Conservation (phyloP, 2,888 invertebrate species). For the Chrysomela aeneicollis region DNA sequence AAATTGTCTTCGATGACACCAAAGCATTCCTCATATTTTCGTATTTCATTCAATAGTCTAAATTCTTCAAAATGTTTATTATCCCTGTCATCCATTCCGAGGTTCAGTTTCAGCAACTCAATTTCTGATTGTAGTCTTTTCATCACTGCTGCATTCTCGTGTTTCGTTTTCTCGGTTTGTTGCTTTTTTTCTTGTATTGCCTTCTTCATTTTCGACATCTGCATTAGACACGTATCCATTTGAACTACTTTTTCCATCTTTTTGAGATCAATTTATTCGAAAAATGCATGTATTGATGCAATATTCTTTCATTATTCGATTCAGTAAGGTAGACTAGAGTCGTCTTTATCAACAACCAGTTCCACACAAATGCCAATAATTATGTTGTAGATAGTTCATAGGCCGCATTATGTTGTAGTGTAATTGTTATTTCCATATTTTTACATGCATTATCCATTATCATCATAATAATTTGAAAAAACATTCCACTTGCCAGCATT, state of each 20-base stretch:
- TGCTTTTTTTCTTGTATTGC: not conserved
- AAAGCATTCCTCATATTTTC: not conserved
- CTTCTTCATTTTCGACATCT: not conserved
- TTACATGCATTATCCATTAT: conserved; percentile 5
- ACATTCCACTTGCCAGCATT: not conserved
- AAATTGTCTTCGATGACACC: not conserved
- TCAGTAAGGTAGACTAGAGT: not conserved
- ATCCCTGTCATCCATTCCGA: not conserved
- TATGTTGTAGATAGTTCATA: not conserved
- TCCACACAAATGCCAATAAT: not conserved
- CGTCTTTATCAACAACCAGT: not conserved
- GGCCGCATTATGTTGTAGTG: not conserved
- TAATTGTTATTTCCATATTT: not conserved
- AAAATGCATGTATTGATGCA: not conserved
- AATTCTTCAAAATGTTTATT: not conserved
- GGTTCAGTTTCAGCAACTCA: not conserved
- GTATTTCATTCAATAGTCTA: not conserved
- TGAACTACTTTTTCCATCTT: not conserved
- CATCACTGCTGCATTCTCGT: not conserved
- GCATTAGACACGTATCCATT: not conserved
- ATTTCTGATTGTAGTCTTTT: not conserved
- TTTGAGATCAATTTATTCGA: not conserved
- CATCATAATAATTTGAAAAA: not conserved
- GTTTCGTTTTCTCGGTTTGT: not conserved
- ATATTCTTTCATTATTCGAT: not conserved